Base-by-base conservation (phyloP, 2,113 vertebrate genomes). In the Pseudorasbora parva region DNA sequence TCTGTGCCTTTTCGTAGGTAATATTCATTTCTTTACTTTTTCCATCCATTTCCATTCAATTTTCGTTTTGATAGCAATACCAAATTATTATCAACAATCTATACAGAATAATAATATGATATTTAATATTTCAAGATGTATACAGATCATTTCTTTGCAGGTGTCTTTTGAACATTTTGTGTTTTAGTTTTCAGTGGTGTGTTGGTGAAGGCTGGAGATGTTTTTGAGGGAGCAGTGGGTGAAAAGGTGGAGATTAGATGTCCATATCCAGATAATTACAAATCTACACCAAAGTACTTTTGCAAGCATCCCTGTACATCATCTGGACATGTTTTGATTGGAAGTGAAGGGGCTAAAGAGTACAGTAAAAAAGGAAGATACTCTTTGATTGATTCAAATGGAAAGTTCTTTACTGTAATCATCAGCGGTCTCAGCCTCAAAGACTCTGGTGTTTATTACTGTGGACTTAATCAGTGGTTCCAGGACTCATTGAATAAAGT, bases 381-480 rank as follows among this genome's bases (percentile, higher is more conserved):
- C 66, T 81, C 25, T 69, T 9, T 62, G 33, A 1, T 56, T 17
- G 21, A 82, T 64, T 64, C 0, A 1, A 7, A 8, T 45, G 2
- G 8, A 47, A 62, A 12, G 3, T 15, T 12, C 5, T 88, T 89
- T 33, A 33, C 19, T 37, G 82, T 88, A 47, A 86, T 56, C 45
- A 89, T 89, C 74, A 83, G 1, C 1, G 17, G 74, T 19, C 79
- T 90, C n/a, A 69, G 0, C 6, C 51, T 83, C 60, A 37, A 21
- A 71, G 89, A 89, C 68, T 30, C 84, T 64, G 89, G 84, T 37
- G 19, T 78, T 72, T 89, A 89, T 78, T 85, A 89, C 80, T 89
- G 87, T 85, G 89, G 84, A 83, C 0, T 87, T 64, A 47, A 86
- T 0, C 14, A 15, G 80, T 87, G 86, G 84, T 71, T 71, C 1